These are phyloP conservation scores for Argentina silus DNA, from an alignment of 2,797 vertebrate genomes.

Conservation along the genomic window DNA sequence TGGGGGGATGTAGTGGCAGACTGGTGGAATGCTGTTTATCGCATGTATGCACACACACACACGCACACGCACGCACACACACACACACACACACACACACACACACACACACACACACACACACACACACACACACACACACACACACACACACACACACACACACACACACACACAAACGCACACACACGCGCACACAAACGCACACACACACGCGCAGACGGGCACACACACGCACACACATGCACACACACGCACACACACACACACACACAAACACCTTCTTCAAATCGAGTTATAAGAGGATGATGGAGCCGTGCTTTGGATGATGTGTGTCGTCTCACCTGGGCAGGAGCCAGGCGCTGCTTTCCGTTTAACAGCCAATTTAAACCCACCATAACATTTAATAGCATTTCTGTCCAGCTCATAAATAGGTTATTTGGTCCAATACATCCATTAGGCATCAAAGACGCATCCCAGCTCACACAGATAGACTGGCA, in stretches of 20 bases:
- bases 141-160: constrained; percentile 15
- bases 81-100: not conserved
- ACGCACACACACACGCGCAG: not conserved
- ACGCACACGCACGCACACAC: no score
- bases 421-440: not conserved
- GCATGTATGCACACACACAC: not conserved
- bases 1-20: no score
- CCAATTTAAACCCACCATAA: not conserved
- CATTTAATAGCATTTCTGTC: not conserved
- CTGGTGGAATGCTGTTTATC: not conserved
- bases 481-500: not conserved
- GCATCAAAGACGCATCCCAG: not conserved
- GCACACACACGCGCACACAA: not conserved
- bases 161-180: not conserved
- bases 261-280: constrained; percentile 7
- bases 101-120: constrained; percentile 1
- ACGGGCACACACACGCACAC: not conserved
- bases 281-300: not conserved
- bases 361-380: not conserved
- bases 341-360: not conserved
- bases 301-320: no score
- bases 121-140: constrained; percentile 18
- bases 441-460: not conserved
- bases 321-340: not conserved
- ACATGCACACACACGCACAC: not conserved